Evolutionary conservation across 2,113 vertebrate genomes (phyloP), one percentile per base, ranked within the genome.

Genomic region (Gymnobelideus leadbeateri): DNA sequence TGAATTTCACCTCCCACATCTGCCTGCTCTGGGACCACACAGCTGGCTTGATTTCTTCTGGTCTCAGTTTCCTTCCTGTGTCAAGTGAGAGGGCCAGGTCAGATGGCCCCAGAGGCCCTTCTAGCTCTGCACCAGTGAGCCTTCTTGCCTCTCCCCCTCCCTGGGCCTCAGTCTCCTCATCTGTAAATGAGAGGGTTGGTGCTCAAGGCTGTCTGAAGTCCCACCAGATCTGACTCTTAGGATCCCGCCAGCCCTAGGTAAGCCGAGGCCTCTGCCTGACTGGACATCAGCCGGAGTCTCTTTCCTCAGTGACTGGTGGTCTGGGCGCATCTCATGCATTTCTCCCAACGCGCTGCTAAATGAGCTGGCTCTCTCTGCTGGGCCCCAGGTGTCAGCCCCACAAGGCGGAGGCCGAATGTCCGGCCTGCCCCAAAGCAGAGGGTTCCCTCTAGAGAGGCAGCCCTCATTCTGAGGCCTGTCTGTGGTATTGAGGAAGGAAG

Each of bases 41-140:
- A 4, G 0, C 0, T 77, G 14, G 0, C 61, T 14, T 68, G 1
- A 19, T n/a, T 77, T n/a, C 61, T n/a, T 3, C 14, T 31, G 1
- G 11, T 14, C 16, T n/a, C 61, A 37, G 14, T n/a, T 19, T 19
- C 37, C 37, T n/a, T 31, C 61, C 3, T n/a, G 2, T 12, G 11
- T 51, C 51, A 77, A 77, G 19, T 77, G 61, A 77, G 14, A 7
- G 14, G 55, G 9, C 37, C 6, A 37, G 61, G 16, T 7, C 4
- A 0, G 37, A 19, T n/a, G 14, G 1, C 61, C 61, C 1, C 31
- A 31, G 11, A 57, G 55, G 55, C 2, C 57, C 26, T 61, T 61
- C 57, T 61, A 61, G 28, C 57, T 61, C 57, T 31, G 57, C 31
- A 31, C 31, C 10, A 61, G 28, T 61, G 57, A 61, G 31, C 16